These are phyloP conservation scores for Hyppa rectilinea DNA, from an alignment of 2,888 invertebrate genomes.

Conservation along the genomic window DNA sequence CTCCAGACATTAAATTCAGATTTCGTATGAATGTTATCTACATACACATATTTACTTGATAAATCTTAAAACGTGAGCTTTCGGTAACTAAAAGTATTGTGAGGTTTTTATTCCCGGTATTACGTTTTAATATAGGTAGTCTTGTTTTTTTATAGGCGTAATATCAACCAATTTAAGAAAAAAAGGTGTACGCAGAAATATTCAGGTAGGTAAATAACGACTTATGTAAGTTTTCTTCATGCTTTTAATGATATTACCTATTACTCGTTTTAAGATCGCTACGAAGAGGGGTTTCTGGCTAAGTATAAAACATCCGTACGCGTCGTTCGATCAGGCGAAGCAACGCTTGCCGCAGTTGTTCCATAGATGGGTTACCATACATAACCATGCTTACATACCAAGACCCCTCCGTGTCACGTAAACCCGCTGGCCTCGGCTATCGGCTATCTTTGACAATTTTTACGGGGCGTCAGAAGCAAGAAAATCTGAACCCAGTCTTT, in stretches of 20 bases:
- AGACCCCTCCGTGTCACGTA: too few relatives aligned
- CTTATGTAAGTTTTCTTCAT: neutral
- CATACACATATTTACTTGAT: neutral
- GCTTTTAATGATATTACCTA: neutral
- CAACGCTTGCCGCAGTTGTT: too few relatives aligned
- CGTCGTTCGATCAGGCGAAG: too few relatives aligned
- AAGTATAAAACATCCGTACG: too few relatives aligned
- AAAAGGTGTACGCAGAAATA: neutral
- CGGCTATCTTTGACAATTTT: too few relatives aligned
- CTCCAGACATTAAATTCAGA: slow-evolving; percentile 19
- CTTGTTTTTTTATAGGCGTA: neutral
- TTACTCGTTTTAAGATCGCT: too few relatives aligned
- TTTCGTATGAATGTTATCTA: slow-evolving; percentile 6
- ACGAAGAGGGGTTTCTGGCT: too few relatives aligned
- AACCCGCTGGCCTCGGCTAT: too few relatives aligned
- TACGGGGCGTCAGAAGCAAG: too few relatives aligned
- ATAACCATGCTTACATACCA: too few relatives aligned
- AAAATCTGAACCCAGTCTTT: too few relatives aligned
- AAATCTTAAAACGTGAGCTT: neutral
- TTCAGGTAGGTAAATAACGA: neutral
- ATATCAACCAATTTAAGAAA: neutral
- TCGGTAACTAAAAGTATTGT: neutral
- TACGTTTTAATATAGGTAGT: slow-evolving; percentile 1
- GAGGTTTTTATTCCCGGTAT: neutral
- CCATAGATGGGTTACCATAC: too few relatives aligned